Base-by-base conservation (phyloP, 92 coral and sea anemone genomes). In the Epizoanthus ramosus region DNA sequence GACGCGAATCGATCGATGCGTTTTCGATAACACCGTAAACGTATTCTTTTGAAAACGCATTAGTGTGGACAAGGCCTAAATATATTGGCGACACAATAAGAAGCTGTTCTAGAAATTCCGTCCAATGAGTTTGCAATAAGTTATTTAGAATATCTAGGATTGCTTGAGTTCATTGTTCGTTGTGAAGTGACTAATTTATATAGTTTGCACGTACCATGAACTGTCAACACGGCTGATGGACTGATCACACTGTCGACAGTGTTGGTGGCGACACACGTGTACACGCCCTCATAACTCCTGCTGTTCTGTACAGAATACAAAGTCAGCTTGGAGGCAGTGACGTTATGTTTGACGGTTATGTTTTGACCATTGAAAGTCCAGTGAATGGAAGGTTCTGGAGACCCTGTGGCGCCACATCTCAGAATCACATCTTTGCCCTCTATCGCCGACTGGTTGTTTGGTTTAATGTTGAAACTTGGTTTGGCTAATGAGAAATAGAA, bases 301-400 rank as follows among this genome's bases (percentile, higher is more conserved):
- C 72, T 87, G 82, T 88, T 88, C 83, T 88, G 83, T 18, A 88
- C 91, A 1, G 77, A 60, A 63, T 84, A 19, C 22, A 88, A 83
- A 56, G 68, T 50, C 53, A 88, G 68, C 56, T 87, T 88, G 43
- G 83, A 84, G 56, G 82, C 86, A 14, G 9, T 53, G 76, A 84
- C 41, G 28, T 9, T 33, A 13, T 79, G 60, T 14, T 87, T 87
- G 77, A 88, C 85, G 37, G 86, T 84, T 68, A 84, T 58, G 77
- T 84, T 84, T 72, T 75, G 71, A 71, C 85, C 88, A 83, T 88
- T 88, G 23, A 88, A 80, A 8, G 80, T 79, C 91, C 91, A 88
- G 61, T 73, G 75, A 73, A 88, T 63, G 41, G 72, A 17, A 13
- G 91, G 88, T 21, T 19, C 22, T 1, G 91, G 91, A 6, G 91